These are phyloP conservation scores for Drosophila tani DNA, from an alignment of 1,140 invertebrate genomes.

Conservation along the genomic window DNA sequence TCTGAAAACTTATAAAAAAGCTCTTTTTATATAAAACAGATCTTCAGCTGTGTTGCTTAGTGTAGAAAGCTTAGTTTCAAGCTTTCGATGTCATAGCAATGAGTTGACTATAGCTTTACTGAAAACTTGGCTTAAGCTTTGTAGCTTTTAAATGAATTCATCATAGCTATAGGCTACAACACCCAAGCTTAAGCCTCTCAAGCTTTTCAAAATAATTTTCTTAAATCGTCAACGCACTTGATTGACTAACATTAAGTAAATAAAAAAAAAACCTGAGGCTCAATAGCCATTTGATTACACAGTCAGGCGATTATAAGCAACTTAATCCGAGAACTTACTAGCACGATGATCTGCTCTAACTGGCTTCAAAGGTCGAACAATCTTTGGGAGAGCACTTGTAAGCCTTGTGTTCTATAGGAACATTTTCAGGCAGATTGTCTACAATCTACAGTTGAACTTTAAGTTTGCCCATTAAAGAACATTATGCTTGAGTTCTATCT, in stretches of 20 bases:
- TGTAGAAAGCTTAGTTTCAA: conserved; percentile 28
- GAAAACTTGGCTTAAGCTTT: conserved; percentile 13
- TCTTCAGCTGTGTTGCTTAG: not conserved
- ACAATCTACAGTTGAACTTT: conserved; percentile 34
- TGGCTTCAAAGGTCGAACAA: conserved; percentile 67
- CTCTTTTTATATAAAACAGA: too few species aligned
- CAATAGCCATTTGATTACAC: conserved; percentile 43
- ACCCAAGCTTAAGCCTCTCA: not conserved
- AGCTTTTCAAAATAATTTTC: conserved; percentile 14
- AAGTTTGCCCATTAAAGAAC: conserved; percentile 28
- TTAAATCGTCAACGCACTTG: not conserved
- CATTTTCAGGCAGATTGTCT: conserved; percentile 20
- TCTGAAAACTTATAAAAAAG: not conserved
- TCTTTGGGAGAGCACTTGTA: conserved; percentile 13
- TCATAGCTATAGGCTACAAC: conserved; percentile 1
- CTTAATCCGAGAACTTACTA: conserved; percentile 8
- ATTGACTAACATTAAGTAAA: not conserved
- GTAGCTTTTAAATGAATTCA: not conserved
- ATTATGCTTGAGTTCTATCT: conserved; percentile 26
- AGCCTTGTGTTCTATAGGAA: conserved; percentile 18
- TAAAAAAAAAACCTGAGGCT: conserved; percentile 19
- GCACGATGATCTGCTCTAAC: conserved; percentile 47
- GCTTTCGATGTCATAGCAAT: not conserved
- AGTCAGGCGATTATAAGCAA: conserved; percentile 20
- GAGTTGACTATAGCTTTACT: not conserved